Percentiles rank a stretch among this genome's conserved stretches.
phyloP scores from a whole-genome alignment of 2,113 vertebrate species.

The Hyla sarda region DNA sequence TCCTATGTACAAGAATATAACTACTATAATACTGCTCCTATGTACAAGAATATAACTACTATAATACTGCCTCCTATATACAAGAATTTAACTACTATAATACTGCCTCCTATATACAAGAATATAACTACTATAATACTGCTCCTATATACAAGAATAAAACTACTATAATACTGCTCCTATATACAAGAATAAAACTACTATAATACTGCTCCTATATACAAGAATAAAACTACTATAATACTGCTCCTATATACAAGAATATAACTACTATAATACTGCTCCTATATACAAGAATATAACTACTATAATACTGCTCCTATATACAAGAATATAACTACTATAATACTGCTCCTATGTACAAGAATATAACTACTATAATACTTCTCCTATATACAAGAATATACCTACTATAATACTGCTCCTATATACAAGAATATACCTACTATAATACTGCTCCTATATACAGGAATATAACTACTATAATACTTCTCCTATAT shows the following conservation, averaged over 20 bases:
- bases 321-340: not conserved
- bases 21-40: too few relatives aligned
- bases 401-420: too few relatives aligned
- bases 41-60: not conserved
- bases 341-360: not conserved
- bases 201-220: not conserved
- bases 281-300: not conserved
- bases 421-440: too few relatives aligned
- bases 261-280: not conserved
- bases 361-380: too few relatives aligned
- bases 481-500: too few relatives aligned
- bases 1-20: too few relatives aligned
- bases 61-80: not conserved
- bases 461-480: too few relatives aligned
- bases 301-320: not conserved
- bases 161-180: not conserved
- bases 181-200: not conserved
- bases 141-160: not conserved
- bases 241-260: not conserved
- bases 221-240: not conserved
- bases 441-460: too few relatives aligned
- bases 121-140: conserved; percentile 18
- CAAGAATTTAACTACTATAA: not conserved
- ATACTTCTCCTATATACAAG: too few relatives aligned
- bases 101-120: not conserved